Percentiles rank a stretch among this genome's conserved stretches.
Evolutionary conservation across 2,888 invertebrate genomes (phyloP).

Genomic region (Trissolcus brochymenae): DNA sequence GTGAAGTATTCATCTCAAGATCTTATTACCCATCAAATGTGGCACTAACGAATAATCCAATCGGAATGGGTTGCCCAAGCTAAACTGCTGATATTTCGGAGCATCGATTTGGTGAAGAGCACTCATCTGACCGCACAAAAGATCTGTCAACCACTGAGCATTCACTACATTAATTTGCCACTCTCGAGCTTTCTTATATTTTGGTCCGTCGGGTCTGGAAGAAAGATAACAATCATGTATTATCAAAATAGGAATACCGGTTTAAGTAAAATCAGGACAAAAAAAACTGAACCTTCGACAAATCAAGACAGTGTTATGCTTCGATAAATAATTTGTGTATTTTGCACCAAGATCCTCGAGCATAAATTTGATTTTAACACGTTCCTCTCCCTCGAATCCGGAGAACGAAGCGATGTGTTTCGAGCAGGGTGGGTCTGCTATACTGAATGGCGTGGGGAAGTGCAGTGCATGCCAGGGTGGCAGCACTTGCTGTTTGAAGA

Average conservation of each 20-base stretch:
- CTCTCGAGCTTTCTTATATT: constrained; percentile 92
- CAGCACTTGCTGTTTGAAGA: constrained; percentile 88
- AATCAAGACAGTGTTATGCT: constrained; percentile 87
- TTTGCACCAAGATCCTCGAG: constrained; percentile 91
- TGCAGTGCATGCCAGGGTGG: constrained; percentile 97
- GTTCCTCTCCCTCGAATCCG: constrained; percentile 93
- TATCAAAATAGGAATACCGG: background rate
- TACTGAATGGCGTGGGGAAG: constrained; percentile 86
- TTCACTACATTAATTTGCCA: constrained; percentile 95
- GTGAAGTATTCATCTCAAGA: background rate
- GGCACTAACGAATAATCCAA: constrained; percentile 91
- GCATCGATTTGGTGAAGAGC: constrained; percentile 88
- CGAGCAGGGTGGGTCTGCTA: constrained; percentile 84
- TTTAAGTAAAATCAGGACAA: background rate
- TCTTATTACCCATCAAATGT: constrained; percentile 88
- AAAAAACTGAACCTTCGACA: constrained; percentile 78
- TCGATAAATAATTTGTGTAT: constrained; percentile 86
- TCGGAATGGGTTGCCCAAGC: constrained; percentile 86
- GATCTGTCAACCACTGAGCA: constrained; percentile 94
- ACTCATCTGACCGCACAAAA: constrained; percentile 91
- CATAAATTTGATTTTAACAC: constrained; percentile 88
- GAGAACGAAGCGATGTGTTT: constrained; percentile 90
- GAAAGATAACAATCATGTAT: background rate
- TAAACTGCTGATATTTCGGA: constrained; percentile 92
- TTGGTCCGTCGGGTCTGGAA: constrained; percentile 87